Evolutionary conservation across 2,113 vertebrate genomes (phyloP), one percentile per base, ranked within the genome.

Genomic region (Bubo scandiacus): DNA sequence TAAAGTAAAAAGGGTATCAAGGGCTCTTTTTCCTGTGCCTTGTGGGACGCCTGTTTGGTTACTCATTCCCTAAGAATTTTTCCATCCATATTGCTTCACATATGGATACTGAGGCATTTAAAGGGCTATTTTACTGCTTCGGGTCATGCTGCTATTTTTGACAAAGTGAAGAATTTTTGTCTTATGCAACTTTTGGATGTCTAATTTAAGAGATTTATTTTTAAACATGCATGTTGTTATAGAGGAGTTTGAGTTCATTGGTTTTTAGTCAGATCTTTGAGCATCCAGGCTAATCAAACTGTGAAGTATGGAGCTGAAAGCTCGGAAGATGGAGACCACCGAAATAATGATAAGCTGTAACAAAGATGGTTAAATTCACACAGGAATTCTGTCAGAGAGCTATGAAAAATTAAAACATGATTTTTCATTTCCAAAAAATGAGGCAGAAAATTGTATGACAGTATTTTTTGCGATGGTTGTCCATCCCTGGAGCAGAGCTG

Each of bases 221-320:
- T 85, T 66, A 92, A 85, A 71, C 9, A 1, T 47, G 15, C 0
- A 0, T 61, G 45, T 47, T 3, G 1, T 87, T 78, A 15, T 21
- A 43, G 45, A 84, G 21, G 30, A 52, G 55, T 81, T 91, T 4
- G 17, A 82, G 47, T 88, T 83, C 6, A 13, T 32, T 87, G 45
- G 3, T 3, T 58, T 77, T 65, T n/a, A 52, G 29, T 18, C 3
- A 5, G 30, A 82, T 36, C 36, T 83, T 84, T 90, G 29, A 72
- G 57, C 16, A 34, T 45, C 15, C 25, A 30, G 20, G 15, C 19
- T 77, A 32, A 51, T 73, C 30, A 57, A 73, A 38, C 45, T 58
- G 12, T 43, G 22, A 68, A 27, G 8, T 13, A 29, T 0, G 2
- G 36, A 75, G 12, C n/a, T 94, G 40, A 61, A 70, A 73, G 13